Conservation (phyloP, 2,888 invertebrate species). For the Drosophila emarginata region DNA sequence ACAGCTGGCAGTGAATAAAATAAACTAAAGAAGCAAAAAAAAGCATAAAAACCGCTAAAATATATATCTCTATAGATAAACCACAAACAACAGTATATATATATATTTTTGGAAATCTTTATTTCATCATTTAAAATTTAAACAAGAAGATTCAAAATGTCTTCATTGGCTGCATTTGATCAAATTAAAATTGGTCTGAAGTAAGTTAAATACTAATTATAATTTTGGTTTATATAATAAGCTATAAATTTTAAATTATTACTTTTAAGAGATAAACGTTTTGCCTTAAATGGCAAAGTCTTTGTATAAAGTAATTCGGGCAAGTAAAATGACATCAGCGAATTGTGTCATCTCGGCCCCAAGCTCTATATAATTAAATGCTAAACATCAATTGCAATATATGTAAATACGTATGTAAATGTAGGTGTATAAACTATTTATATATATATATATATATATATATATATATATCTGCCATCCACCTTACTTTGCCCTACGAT, state of each 20-base stretch:
- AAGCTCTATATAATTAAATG: constrained; percentile 11
- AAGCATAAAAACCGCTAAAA: not conserved
- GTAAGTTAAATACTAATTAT: constrained; percentile 68
- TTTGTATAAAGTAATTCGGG: not conserved
- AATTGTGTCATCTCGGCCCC: constrained; percentile 35
- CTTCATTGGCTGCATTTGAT: constrained; percentile 80
- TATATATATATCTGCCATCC: not conserved
- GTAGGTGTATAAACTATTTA: not conserved
- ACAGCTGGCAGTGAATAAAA: constrained; percentile 51
- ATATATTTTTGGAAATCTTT: not conserved
- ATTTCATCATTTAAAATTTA: constrained; percentile 20
- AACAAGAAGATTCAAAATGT: constrained; percentile 62
- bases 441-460: not conserved
- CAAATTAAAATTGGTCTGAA: constrained; percentile 81
- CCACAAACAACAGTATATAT: not conserved
- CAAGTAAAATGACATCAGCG: constrained; percentile 37
- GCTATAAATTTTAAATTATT: too few species aligned
- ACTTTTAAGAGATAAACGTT: too few species aligned
- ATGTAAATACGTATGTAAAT: not conserved
- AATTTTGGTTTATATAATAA: not conserved
- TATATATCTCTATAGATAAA: not conserved
- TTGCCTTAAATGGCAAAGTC: constrained; percentile 2
- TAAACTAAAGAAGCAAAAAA: not conserved
- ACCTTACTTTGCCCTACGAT: not conserved
- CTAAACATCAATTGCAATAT: constrained; percentile 14